Evolutionary conservation across 2,797 vertebrate genomes (phyloP).

Genomic region (Alcedo quadribrachys): DNA sequence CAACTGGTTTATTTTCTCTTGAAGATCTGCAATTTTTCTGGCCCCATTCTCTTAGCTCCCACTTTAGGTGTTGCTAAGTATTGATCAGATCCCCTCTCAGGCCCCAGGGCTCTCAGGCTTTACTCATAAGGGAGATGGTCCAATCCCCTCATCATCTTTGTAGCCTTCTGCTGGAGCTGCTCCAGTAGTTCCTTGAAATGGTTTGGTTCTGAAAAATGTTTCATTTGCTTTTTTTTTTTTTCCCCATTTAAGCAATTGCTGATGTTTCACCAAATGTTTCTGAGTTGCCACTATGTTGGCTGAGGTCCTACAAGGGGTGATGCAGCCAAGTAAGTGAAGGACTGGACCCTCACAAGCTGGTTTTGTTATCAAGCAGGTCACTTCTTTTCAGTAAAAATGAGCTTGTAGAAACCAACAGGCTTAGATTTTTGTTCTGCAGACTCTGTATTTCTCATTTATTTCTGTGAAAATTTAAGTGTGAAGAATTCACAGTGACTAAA

Average conservation of each 20-base stretch:
- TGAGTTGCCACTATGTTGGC: accelerated
- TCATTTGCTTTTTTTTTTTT: background rate
- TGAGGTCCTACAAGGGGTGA: background rate
- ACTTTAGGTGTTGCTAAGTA: background rate
- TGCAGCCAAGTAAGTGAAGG: background rate
- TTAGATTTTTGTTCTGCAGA: background rate
- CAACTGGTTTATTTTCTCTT: background rate
- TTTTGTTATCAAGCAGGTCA: background rate
- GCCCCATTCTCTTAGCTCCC: background rate
- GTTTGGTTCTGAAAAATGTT: background rate
- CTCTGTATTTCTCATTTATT: accelerated
- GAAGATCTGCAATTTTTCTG: background rate
- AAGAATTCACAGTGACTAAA: background rate
- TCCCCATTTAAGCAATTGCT: background rate
- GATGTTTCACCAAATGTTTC: background rate
- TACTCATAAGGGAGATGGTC: background rate
- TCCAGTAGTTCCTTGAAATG: background rate
- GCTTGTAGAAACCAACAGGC: background rate
- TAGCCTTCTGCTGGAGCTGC: background rate
- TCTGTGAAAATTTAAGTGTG: background rate
- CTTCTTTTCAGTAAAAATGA: background rate
- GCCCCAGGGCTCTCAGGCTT: background rate
- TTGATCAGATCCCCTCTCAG: background rate
- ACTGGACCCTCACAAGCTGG: background rate
- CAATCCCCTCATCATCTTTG: background rate